Base-by-base conservation (phyloP, 2,888 invertebrate species). In the Diplolepis rosae region DNA sequence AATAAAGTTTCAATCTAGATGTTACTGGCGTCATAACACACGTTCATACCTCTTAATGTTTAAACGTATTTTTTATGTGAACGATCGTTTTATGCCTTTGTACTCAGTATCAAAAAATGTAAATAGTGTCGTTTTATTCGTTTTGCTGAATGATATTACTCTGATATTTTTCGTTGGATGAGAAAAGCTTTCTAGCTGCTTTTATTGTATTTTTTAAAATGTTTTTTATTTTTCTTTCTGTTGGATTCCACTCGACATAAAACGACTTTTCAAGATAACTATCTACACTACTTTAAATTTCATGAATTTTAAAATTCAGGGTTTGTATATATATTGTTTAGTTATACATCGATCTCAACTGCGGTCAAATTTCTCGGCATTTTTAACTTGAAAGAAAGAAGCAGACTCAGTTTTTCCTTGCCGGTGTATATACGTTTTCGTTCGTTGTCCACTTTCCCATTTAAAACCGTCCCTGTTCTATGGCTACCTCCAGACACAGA, bases 401-500 rank as follows among this genome's bases (percentile, higher is more conserved):
- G 15, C 32, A 56, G 32, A 56, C 7, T 56, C 24, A n/a, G n/a
- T 32, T 35, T 13, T 22, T 56, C 35, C 35, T 35, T 35, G 15
- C 22, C 30, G 30, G 54, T 56, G 18, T 32, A 9, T 15, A 54
- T 30, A 15, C 30, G 54, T 28, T 54, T 56, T 32, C 6, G 22
- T 56, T 35, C 13, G 7, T n/a, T 56, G 35, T 39, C 56, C 35
- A 56, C 56, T 56, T 39, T 56, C 35, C 35, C 5, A 35, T 35
- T 22, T 32, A 13, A 56, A 56, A 32, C 22, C 35, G 22, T 61
- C n/a, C 35, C 22, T 61, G 24, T 61, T 61, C 61, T 35, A 11
- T 54, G 54, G 32, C 32, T 54, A 61, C 35, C 61, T 39, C 13
- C 54, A 24, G 24, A 61, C 39, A 61, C 35, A 61, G 61, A 61